Conservation (phyloP, 1,140 invertebrate species). For the Lordiphosa stackelbergi region DNA sequence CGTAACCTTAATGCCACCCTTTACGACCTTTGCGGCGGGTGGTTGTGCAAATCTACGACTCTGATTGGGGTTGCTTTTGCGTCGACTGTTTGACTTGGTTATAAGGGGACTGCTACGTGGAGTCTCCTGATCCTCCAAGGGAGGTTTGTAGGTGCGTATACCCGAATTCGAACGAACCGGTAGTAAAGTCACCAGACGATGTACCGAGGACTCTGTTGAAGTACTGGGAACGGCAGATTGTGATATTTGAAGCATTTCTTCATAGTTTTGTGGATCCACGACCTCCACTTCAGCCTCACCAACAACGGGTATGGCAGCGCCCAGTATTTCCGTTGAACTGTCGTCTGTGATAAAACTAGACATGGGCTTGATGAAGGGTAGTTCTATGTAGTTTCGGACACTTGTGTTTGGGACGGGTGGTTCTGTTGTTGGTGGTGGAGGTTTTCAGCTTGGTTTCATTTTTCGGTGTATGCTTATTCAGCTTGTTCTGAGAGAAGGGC, state of each 20-base stretch:
- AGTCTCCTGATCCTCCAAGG: constrained; percentile 40
- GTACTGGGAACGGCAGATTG: constrained; percentile 49
- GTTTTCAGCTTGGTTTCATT: constrained; percentile 44
- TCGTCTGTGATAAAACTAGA: constrained; percentile 62
- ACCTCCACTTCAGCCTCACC: constrained; percentile 76
- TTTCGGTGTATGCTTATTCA: constrained; percentile 49
- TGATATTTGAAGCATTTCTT: constrained; percentile 69
- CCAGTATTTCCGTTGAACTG: constrained; percentile 51
- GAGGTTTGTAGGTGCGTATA: constrained; percentile 68
- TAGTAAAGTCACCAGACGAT: constrained; percentile 68
- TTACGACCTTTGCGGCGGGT: constrained; percentile 63
- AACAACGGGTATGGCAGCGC: constrained; percentile 64
- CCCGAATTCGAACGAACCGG: constrained; percentile 75
- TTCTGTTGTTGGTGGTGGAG: constrained; percentile 18
- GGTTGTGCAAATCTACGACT: constrained; percentile 57
- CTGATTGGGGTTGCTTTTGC: constrained; percentile 54
- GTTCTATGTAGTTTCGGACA: constrained; percentile 42
- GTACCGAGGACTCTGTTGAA: constrained; percentile 54
- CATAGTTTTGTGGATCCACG: constrained; percentile 73
- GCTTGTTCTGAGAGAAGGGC: constrained; percentile 70
- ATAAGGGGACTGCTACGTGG: constrained; percentile 31
- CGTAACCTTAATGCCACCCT: constrained; percentile 65
- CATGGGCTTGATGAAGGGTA: constrained; percentile 68
- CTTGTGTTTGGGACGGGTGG: constrained; percentile 21
- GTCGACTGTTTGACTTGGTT: constrained; percentile 33